Evolutionary conservation across 1,140 invertebrate species (phyloP).

Genomic region (Ips nitidus): DNA sequence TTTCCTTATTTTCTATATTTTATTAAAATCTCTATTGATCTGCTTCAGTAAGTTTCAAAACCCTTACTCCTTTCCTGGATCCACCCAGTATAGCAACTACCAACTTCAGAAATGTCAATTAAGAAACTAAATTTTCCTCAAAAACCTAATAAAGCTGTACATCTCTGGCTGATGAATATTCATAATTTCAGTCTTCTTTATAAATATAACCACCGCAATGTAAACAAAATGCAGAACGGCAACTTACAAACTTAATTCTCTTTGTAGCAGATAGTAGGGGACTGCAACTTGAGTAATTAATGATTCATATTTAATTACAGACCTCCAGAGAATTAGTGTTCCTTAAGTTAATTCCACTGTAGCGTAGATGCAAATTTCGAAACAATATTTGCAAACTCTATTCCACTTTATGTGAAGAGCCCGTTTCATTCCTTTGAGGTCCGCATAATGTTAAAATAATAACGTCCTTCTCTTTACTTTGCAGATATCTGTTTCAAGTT

Average conservation of each 20-base stretch:
- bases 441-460: conserved; percentile 6
- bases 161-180: background rate
- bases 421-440: conserved; percentile 7
- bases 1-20: too few species aligned
- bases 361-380: conserved; percentile 7
- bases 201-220: background rate
- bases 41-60: too few species aligned
- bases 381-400: conserved; percentile 12
- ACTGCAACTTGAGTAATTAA: conserved; percentile 9
- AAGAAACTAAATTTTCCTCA: too few species aligned
- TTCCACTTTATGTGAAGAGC: conserved; percentile 9
- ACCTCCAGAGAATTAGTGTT: conserved; percentile 6
- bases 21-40: too few species aligned
- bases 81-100: too few species aligned
- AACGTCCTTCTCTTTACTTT: conserved; percentile 1
- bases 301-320: conserved; percentile 13
- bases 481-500: background rate
- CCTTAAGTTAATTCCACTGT: conserved; percentile 9
- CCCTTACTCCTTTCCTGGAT: too few species aligned
- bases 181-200: background rate
- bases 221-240: background rate
- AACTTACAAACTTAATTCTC: background rate
- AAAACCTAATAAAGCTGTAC: too few species aligned
- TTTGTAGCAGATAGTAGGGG: background rate
- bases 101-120: too few species aligned